Conservation (phyloP, 2,113 vertebrate species). For the Amphilophus citrinellus region DNA sequence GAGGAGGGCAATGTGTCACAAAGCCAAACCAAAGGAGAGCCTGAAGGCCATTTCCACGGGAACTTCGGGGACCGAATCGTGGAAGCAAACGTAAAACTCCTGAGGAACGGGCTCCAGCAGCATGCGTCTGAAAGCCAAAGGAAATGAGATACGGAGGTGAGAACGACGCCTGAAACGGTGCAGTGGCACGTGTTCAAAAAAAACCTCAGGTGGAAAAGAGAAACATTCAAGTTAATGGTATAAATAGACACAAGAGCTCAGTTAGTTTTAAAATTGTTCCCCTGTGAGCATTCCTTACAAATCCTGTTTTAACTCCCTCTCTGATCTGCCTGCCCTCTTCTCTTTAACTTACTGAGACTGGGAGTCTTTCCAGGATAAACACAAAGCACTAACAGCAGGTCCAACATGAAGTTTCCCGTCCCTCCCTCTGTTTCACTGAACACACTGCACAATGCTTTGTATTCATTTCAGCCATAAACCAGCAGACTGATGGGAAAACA, state of each 20-base stretch:
- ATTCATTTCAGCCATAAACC: slow-evolving; percentile 12
- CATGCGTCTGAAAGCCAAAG: slow-evolving; percentile 84
- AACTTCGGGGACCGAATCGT: slow-evolving; percentile 93
- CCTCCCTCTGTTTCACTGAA: neutral
- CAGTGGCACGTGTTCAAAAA: neutral
- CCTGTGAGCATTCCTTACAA: neutral
- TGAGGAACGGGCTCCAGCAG: slow-evolving; percentile 91
- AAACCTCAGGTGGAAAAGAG: neutral
- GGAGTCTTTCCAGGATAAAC: neutral
- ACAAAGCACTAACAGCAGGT: neutral
- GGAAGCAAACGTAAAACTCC: slow-evolving; percentile 97
- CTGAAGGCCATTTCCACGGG: slow-evolving; percentile 96
- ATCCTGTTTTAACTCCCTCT: neutral
- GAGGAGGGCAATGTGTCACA: slow-evolving; percentile 65
- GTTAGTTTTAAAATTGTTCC: neutral
- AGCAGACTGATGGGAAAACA: slow-evolving; percentile 3
- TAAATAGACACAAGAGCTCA: neutral
- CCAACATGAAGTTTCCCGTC: neutral
- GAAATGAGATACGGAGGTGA: neutral
- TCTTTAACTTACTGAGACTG: neutral
- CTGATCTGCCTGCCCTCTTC: neutral
- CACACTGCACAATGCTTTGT: neutral
- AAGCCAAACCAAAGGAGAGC: slow-evolving; percentile 89
- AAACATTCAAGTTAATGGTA: neutral
- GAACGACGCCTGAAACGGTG: neutral